phyloP scores from a whole-genome alignment of 1,140 invertebrate genomes.

The Hydropsyche tenuis region DNA sequence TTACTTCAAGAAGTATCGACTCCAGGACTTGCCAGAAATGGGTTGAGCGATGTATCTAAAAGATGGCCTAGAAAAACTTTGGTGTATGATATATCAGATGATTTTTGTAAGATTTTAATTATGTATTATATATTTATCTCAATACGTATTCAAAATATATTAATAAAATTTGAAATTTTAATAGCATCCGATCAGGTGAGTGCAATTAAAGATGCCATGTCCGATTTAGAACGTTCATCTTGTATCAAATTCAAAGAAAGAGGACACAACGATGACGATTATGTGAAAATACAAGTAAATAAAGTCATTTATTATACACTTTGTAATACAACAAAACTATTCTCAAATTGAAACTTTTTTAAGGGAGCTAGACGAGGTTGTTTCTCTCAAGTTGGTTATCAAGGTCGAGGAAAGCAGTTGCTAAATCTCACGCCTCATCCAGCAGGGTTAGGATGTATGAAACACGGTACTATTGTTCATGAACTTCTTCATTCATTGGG shows the following conservation, averaged over 20 bases:
- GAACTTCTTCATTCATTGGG: constrained; percentile 75
- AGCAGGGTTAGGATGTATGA: constrained; percentile 61
- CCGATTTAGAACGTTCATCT: constrained; percentile 57
- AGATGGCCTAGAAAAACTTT: constrained; percentile 71
- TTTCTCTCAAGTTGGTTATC: constrained; percentile 62
- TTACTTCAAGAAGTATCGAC: constrained; percentile 58
- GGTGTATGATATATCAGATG: constrained; percentile 68
- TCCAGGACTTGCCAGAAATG: constrained; percentile 63
- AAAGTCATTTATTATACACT: background rate
- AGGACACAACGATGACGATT: constrained; percentile 56
- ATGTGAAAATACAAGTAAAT: constrained; percentile 60
- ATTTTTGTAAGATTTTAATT: constrained; percentile 66
- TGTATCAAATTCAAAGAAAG: constrained; percentile 60
- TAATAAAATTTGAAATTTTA: background rate
- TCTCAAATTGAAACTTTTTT: background rate
- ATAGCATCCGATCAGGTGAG: constrained; percentile 56
- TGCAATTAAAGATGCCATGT: constrained; percentile 58
- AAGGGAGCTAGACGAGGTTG: constrained; percentile 60
- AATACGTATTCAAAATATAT: background rate
- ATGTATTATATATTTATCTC: background rate
- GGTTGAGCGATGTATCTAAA: constrained; percentile 65
- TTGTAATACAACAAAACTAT: background rate
- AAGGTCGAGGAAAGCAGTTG: constrained; percentile 54
- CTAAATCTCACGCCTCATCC: constrained; percentile 60
- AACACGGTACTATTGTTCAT: constrained; percentile 66